A percentile compares a stretch with the other conserved stretches of the same genome.
These are phyloP conservation scores for Cathartes aura DNA, from an alignment of 2,113 vertebrate species.

Conservation along the genomic window DNA sequence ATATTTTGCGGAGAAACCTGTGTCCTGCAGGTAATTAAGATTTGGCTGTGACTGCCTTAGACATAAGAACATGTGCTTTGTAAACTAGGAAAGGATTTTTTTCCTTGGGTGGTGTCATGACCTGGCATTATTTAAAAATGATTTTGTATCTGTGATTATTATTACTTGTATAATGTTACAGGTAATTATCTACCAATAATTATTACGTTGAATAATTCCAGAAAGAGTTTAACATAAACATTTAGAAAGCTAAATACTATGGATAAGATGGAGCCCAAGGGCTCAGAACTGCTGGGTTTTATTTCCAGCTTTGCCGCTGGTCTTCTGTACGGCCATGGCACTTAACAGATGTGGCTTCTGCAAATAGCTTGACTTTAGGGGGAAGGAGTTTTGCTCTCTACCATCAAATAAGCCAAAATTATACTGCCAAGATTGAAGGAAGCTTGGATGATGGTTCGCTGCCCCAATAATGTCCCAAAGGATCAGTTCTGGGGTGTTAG, in stretches of 20 bases:
- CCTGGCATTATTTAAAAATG: background rate
- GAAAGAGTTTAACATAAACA: background rate
- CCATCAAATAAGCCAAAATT: conserved; percentile 16
- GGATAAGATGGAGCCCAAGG: background rate
- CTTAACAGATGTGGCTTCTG: background rate
- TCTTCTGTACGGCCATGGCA: background rate
- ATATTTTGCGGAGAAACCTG: background rate
- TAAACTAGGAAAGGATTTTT: background rate
- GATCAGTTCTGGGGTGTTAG: background rate
- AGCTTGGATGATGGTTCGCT: background rate
- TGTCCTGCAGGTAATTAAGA: background rate
- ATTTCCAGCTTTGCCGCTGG: background rate
- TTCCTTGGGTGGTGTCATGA: background rate
- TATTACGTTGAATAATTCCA: background rate
- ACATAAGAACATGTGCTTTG: background rate
- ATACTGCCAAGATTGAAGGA: background rate
- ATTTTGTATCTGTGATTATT: background rate
- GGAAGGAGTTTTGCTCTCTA: background rate
- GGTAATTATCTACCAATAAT: conserved; percentile 14
- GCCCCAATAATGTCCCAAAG: background rate
- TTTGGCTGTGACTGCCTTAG: background rate
- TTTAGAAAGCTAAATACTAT: background rate
- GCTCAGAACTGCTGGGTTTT: background rate
- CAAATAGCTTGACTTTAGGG: background rate
- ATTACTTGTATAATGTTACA: background rate